Evolutionary conservation across 2,797 vertebrate species (phyloP).

Genomic region (Lepus townsendii): DNA sequence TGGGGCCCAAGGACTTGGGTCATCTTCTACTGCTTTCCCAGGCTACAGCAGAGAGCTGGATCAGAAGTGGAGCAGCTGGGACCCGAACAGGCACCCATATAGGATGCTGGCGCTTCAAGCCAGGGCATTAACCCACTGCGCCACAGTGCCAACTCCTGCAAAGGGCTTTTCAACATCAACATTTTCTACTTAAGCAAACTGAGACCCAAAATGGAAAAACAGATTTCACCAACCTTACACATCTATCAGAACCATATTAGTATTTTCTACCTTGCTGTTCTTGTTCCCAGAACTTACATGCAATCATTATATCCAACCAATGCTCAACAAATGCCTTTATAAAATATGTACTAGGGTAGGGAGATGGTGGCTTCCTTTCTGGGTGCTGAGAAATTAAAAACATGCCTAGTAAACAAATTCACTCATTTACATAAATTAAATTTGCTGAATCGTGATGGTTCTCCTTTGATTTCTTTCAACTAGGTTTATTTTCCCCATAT

Average conservation of each 20-base stretch:
- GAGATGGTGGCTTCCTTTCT: not conserved
- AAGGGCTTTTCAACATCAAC: not conserved
- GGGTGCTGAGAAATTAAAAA: conserved; percentile 20
- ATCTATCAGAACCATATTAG: not conserved
- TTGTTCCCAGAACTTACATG: not conserved
- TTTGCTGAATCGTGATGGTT: not conserved
- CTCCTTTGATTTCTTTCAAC: conserved; percentile 4
- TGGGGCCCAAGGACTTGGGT: too few species aligned
- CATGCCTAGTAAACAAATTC: not conserved
- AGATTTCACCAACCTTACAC: not conserved
- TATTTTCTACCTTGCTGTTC: not conserved
- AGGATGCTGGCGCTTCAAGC: too few species aligned
- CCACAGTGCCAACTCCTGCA: too few species aligned
- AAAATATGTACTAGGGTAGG: not conserved
- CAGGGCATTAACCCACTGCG: too few species aligned
- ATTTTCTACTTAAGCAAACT: conserved; percentile 28
- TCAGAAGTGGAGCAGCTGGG: too few species aligned
- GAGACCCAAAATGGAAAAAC: not conserved
- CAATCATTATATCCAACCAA: not conserved
- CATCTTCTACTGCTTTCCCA: too few species aligned
- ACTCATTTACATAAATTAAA: conserved; percentile 18
- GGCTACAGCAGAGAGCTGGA: too few species aligned
- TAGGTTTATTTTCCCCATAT: not conserved
- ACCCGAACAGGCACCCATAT: too few species aligned
- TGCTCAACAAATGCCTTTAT: conserved; percentile 21